Base-by-base conservation (phyloP, 2,888 invertebrate genomes). In the Latrodectus hesperus region DNA sequence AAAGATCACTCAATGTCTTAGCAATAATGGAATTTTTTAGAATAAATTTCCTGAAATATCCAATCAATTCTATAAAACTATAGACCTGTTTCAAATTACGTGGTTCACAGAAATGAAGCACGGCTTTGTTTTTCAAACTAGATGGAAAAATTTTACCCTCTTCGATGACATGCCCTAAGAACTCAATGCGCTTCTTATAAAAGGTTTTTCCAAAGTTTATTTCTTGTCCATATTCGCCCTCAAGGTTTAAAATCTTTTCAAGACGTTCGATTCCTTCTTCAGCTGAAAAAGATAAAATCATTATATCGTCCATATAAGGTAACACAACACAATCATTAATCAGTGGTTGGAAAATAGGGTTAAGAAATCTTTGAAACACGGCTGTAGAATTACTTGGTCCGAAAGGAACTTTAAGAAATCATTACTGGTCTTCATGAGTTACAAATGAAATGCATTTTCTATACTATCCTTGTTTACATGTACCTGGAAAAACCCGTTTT, bases 191-290 rank as follows among this genome's bases (percentile, higher is more conserved):
- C 9, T n/a, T 70, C 17, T 79, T 73, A 12, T 79, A 55, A 51
- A 85, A 85, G 26, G 53, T 68, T 22, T 85, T 85, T 52, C 72
- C 81, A 11, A 87, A 72, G 16, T 87, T 87, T 6, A 76, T 65
- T 8, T 87, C 71, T 0, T 81, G 22, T n/a, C 77, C 65, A 52
- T 78, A 84, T 49, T 84, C 65, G 0, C 53, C 0, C 1, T 65
- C 65, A 26, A 73, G n/a, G 10, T 67, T 51, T 9, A 84, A 55
- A 0, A 84, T 65, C 0, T 16, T 16, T 38, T 72, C 52, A 3
- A 84, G 26, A 38, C 64, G 55, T 10, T 72, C 67, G 0, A 65
- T 0, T n/a, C 55, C 84, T 16, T 53, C 67, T 16, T 53, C 67
- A 49, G 26, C n/a, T 12, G n/a, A n/a, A 1, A n/a, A 16, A 9